These are phyloP conservation scores for Suncus etruscus DNA, from an alignment of 2,113 vertebrate species.

Conservation along the genomic window DNA sequence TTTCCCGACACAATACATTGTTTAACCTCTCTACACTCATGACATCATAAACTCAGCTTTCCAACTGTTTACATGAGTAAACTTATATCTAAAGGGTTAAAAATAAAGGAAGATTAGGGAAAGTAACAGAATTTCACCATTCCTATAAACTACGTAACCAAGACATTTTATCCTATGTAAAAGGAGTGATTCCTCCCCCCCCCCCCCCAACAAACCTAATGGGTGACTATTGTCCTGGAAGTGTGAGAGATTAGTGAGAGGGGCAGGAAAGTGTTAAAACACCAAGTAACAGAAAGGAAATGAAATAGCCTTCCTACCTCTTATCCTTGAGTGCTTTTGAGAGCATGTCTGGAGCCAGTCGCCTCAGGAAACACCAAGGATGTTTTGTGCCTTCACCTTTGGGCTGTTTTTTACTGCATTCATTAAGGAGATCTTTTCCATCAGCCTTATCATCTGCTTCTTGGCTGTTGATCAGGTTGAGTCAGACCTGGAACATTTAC, in stretches of 20 bases:
- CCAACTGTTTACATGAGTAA: conserved; percentile 44
- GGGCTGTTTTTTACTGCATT: conserved; percentile 65
- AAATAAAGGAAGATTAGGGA: neutral
- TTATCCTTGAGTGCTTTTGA: conserved; percentile 55
- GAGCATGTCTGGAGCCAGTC: conserved; percentile 52
- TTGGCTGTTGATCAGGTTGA: conserved; percentile 72
- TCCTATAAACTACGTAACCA: neutral
- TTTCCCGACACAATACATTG: neutral
- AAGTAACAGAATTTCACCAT: neutral
- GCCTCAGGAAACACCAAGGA: conserved; percentile 46
- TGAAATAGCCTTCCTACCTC: conserved; percentile 36
- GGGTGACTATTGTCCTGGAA: neutral
- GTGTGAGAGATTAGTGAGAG: neutral
- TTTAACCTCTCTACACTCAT: neutral
- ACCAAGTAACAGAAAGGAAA: conserved; percentile 58
- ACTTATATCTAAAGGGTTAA: neutral
- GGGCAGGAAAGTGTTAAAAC: conserved; percentile 46
- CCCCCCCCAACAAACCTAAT: neutral
- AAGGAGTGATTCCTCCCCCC: conserved; percentile 5
- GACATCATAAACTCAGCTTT: neutral
- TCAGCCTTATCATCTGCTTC: conserved; percentile 71
- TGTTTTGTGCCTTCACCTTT: conserved; percentile 55
- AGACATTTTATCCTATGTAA: conserved; percentile 26
- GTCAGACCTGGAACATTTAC: conserved; percentile 70
- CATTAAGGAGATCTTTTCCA: conserved; percentile 69